Evolutionary conservation across 1,140 invertebrate species (phyloP), one percentile per base, ranked within the genome.

Genomic region (Holotrichia oblita): DNA sequence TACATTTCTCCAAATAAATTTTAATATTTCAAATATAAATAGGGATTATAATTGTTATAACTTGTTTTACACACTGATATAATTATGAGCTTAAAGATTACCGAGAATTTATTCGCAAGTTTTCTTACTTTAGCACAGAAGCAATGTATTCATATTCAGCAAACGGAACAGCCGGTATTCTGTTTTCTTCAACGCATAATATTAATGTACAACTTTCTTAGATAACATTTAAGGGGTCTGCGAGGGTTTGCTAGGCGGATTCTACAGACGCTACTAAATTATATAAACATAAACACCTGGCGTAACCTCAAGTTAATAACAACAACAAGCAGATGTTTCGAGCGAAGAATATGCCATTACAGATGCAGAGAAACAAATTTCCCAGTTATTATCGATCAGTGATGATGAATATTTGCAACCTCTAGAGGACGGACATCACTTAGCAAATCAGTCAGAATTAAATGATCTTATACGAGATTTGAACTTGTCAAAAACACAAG

Each of bases 201-300:
- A 69, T 69, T 69, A 69, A 69, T 27, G 61, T 69, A 27, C 20
- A 34, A 69, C 61, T 34, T 34, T 22, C 61, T 24, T 17, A 9
- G 61, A 69, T 69, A 69, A 69, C 61, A 69, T 8, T 69, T 69
- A 34, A 27, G 61, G 61, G 61, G 61, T 69, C 22, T 34, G 27
- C 61, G 9, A 69, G 61, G 61, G 61, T 69, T 69, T 20, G 61
- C 27, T 14, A 69, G 61, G 27, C 22, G 61, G 22, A 69, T 69
- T 69, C 61, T 34, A 34, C 61, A 69, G 61, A 69, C 61, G 61
- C 61, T 22, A 69, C 61, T 69, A 69, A 69, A 69, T 69, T 69
- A 69, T 69, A 69, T 69, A 69, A 69, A 69, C 61, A 69, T 69
- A 69, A 69, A 69, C 61, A 69, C 61, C 61, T 69, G 61, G 61